Evolutionary conservation across 2,888 invertebrate genomes (phyloP).

Genomic region (Euphydryas editha): DNA sequence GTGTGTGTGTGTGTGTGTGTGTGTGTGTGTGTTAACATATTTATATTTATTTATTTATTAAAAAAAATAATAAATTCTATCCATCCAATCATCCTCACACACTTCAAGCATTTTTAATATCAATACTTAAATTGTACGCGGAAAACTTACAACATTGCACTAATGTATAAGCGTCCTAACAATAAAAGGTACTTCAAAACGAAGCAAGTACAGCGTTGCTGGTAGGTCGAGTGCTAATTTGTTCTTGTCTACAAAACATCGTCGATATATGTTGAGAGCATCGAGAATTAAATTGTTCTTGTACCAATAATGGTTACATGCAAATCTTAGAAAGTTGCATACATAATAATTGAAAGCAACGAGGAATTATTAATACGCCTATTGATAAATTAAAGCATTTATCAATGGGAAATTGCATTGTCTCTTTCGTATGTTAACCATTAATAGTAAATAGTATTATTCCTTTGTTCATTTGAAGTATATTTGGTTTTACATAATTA

Average conservation of each 20-base stretch:
- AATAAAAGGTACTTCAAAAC: constrained; percentile 36
- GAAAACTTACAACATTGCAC: neutral
- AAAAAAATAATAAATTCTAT: too few relatives aligned
- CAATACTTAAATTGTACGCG: neutral
- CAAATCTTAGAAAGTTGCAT: constrained; percentile 52
- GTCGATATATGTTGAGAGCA: constrained; percentile 52
- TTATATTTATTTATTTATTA: too few relatives aligned
- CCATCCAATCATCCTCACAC: neutral
- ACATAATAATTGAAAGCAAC: constrained; percentile 26
- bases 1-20: too few relatives aligned
- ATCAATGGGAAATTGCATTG: neutral
- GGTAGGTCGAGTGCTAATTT: constrained; percentile 63
- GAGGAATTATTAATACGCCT: constrained; percentile 9
- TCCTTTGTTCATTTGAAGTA: too few relatives aligned
- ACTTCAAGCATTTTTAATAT: neutral
- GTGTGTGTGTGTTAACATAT: too few relatives aligned
- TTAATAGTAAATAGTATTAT: neutral
- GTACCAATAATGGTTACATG: constrained; percentile 45
- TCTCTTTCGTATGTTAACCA: neutral
- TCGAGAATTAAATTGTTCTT: constrained; percentile 65
- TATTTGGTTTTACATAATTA: too few relatives aligned
- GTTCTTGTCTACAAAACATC: constrained; percentile 49
- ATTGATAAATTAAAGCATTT: constrained; percentile 13
- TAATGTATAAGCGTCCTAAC: constrained; percentile 29
- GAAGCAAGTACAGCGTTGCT: constrained; percentile 48